phyloP scores from a whole-genome alignment of 2,888 invertebrate species.

The Acholoe squamosa region DNA sequence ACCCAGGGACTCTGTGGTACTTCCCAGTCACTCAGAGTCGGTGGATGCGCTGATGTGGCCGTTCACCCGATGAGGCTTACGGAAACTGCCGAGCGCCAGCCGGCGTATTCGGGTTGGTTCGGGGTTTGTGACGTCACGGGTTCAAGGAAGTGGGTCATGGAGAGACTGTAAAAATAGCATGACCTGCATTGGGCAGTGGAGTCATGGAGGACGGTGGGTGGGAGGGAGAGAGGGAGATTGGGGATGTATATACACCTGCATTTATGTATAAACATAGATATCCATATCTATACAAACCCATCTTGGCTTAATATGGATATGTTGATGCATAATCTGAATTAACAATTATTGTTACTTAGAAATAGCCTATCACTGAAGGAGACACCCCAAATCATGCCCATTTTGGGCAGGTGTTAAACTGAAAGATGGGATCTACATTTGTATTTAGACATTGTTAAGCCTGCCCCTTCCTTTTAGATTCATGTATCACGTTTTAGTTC shows the following conservation, averaged over 20 bases:
- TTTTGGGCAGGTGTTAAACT: too few relatives aligned
- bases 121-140: conserved; percentile 34
- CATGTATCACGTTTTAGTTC: too few relatives aligned
- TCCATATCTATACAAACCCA: not conserved
- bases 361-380: too few relatives aligned
- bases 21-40: not conserved
- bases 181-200: conserved; percentile 30
- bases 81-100: not conserved
- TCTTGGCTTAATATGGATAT: too few relatives aligned
- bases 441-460: too few relatives aligned
- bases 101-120: not conserved
- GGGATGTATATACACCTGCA: not conserved
- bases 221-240: not conserved
- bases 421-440: too few relatives aligned
- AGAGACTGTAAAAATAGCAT: not conserved
- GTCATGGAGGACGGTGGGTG: not conserved
- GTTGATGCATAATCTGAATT: too few relatives aligned
- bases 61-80: conserved; percentile 47
- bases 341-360: too few relatives aligned
- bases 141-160: conserved; percentile 46
- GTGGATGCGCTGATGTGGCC: not conserved
- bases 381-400: too few relatives aligned
- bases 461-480: too few relatives aligned
- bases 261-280: not conserved
- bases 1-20: not conserved